phyloP scores from a whole-genome alignment of 2,797 vertebrate species.

The Clarias platycephalus region DNA sequence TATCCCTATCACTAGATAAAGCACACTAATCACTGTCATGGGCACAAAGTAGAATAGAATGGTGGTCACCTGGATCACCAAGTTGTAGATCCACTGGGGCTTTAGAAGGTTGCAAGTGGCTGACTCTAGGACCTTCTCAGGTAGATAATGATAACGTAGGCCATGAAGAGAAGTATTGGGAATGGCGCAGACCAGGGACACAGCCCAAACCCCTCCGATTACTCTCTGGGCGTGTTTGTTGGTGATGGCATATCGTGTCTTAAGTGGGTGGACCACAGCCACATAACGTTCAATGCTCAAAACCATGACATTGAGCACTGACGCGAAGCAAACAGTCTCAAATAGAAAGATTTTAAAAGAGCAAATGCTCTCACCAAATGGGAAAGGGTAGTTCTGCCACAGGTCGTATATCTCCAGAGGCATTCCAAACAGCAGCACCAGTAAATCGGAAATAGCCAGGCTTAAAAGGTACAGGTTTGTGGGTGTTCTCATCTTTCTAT shows the following conservation, averaged over 20 bases:
- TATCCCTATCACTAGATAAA: constrained; percentile 78
- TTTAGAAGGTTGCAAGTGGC: constrained; percentile 77
- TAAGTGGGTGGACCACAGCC: constrained; percentile 77
- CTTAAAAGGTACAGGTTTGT: constrained; percentile 80
- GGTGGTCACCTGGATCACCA: constrained; percentile 80
- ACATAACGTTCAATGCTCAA: constrained; percentile 79
- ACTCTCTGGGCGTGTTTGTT: constrained; percentile 75
- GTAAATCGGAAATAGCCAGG: constrained; percentile 74
- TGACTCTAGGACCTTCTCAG: constrained; percentile 72
- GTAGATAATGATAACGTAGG: constrained; percentile 71
- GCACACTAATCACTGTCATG: constrained; percentile 75
- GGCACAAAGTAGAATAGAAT: constrained; percentile 79
- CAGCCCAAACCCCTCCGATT: constrained; percentile 70
- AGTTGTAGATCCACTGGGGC: constrained; percentile 80
- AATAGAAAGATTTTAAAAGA: constrained; percentile 81
- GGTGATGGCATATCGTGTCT: constrained; percentile 74
- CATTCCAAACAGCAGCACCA: constrained; percentile 78
- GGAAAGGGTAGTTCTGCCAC: constrained; percentile 82
- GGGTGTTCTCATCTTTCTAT: constrained; percentile 78
- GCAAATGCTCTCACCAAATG: constrained; percentile 75
- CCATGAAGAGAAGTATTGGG: constrained; percentile 80
- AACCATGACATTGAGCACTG: constrained; percentile 78
- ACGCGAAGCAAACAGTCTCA: constrained; percentile 79
- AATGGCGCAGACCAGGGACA: constrained; percentile 72
- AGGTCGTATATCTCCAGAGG: constrained; percentile 79